These are phyloP conservation scores for Prionailurus bengalensis DNA, from an alignment of 2,113 vertebrate genomes.

Conservation along the genomic window DNA sequence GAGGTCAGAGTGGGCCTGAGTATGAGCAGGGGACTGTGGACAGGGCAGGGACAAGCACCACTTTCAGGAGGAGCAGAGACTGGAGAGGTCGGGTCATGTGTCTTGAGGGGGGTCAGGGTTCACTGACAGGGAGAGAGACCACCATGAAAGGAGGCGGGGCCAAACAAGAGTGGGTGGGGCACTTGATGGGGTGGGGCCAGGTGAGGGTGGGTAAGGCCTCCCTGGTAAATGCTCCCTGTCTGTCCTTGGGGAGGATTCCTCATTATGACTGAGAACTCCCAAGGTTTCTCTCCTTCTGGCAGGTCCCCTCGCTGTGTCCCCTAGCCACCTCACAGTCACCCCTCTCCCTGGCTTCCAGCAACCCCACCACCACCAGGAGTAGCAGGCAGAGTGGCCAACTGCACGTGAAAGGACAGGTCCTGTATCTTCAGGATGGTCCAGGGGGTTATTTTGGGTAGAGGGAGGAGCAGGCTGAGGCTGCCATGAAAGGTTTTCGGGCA, in stretches of 20 bases:
- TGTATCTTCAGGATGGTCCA: fast-evolving
- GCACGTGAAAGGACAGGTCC: neutral
- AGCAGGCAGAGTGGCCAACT: neutral
- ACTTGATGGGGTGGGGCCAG: neutral
- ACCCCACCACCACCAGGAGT: neutral
- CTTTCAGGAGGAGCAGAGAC: neutral
- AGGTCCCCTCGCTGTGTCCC: neutral
- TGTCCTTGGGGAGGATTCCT: neutral
- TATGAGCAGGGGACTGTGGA: neutral
- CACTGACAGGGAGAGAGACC: neutral
- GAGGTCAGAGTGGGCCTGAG: neutral
- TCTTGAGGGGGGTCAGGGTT: neutral
- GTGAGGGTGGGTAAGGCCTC: neutral
- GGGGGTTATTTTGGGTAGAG: neutral
- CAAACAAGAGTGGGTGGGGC: neutral
- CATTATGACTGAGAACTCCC: too few species aligned
- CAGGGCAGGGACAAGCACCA: neutral
- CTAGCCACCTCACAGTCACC: neutral
- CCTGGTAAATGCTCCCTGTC: neutral
- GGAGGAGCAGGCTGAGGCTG: neutral
- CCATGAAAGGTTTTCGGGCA: neutral
- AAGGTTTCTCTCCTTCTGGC: neutral
- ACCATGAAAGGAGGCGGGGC: neutral
- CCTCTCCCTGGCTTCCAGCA: too few species aligned
- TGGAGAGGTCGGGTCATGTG: neutral